phyloP scores from a whole-genome alignment of 2,797 vertebrate species.

The Crypturellus tataupa region DNA sequence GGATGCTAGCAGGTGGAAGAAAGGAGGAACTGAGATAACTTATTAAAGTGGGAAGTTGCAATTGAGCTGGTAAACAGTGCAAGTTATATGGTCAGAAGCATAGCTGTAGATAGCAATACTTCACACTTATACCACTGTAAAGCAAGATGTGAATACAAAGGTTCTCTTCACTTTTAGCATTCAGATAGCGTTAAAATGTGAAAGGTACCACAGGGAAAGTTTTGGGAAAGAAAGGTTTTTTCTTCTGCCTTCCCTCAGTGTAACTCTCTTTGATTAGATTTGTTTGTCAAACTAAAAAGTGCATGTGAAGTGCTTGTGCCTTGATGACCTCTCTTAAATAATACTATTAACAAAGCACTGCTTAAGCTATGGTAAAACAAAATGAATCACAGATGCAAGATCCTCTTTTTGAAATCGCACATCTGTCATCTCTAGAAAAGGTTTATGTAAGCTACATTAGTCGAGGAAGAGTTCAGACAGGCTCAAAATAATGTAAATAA shows the following conservation, averaged over 20 bases:
- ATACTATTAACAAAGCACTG: conserved; percentile 51
- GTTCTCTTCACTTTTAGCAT: not conserved
- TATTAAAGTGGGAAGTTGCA: conserved; percentile 39
- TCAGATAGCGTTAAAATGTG: not conserved
- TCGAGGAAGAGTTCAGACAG: not conserved
- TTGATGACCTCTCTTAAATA: conserved; percentile 45
- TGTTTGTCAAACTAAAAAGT: conserved; percentile 46
- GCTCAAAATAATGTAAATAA: conserved; percentile 53
- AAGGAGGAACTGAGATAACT: conserved; percentile 50
- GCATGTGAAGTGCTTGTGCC: not conserved
- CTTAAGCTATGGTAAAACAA: conserved; percentile 53
- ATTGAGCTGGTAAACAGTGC: not conserved
- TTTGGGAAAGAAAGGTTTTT: not conserved
- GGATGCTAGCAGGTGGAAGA: not conserved
- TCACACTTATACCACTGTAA: not conserved
- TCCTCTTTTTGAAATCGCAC: conserved; percentile 55
- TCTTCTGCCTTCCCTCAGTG: not conserved
- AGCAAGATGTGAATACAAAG: not conserved
- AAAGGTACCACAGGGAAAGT: not conserved
- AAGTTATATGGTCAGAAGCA: not conserved
- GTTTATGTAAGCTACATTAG: conserved; percentile 36
- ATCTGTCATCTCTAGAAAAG: conserved; percentile 57
- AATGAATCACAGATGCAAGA: conserved; percentile 21
- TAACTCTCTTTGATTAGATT: conserved; percentile 24
- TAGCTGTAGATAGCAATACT: conserved; percentile 17